A percentile compares a stretch with the other conserved stretches of the same genome.
Conservation (phyloP, 2,113 vertebrate genomes). For the Pogona vitticeps region DNA sequence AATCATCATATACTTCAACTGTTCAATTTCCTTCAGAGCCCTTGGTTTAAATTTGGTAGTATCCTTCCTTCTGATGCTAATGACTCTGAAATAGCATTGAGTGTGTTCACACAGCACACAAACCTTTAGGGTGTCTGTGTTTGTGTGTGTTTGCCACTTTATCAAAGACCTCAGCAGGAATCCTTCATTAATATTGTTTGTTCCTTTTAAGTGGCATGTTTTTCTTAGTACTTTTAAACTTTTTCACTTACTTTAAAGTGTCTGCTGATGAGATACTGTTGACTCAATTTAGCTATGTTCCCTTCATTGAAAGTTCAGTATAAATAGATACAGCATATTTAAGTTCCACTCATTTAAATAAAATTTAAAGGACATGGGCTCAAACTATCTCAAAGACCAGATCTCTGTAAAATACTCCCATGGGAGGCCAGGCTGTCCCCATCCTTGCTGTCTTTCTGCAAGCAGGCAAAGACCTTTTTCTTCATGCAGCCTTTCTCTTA, state of each 20-base stretch:
- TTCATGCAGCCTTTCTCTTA: too few relatives aligned
- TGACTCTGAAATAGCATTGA: conserved; percentile 6
- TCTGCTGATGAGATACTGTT: neutral
- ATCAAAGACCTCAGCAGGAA: neutral
- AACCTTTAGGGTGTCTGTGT: neutral
- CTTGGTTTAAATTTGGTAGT: neutral
- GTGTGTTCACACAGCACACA: neutral
- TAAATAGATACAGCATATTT: neutral
- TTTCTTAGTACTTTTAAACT: conserved; percentile 3
- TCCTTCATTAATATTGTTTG: neutral
- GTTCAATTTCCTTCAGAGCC: neutral
- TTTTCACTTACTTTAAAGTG: neutral
- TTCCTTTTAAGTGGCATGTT: neutral
- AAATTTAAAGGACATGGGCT: too few relatives aligned
- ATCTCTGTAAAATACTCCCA: too few relatives aligned
- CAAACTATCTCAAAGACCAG: too few relatives aligned
- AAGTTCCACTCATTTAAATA: neutral
- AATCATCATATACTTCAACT: conserved; percentile 12
- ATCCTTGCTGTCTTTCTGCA: too few relatives aligned
- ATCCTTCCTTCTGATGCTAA: neutral
- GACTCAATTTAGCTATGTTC: neutral
- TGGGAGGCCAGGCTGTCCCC: too few relatives aligned
- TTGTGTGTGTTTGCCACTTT: neutral
- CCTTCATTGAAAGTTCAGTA: neutral
- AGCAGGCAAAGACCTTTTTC: too few relatives aligned